Base-by-base conservation (phyloP, 2,888 invertebrate species). In the Drosophila quinaria region DNA sequence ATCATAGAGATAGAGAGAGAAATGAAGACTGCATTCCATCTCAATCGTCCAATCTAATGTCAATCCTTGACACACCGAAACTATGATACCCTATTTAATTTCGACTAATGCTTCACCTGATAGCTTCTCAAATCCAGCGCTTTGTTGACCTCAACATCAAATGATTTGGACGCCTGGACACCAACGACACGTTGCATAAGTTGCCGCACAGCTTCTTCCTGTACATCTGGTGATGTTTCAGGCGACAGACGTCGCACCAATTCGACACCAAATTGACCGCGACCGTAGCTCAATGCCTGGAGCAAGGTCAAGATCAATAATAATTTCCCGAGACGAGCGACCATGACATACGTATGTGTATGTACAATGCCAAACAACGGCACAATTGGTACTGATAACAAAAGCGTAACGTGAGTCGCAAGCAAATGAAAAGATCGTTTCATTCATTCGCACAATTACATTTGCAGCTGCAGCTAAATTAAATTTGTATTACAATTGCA, bases 151-250 rank as follows among this genome's bases (percentile, higher is more conserved):
- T 75, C 68, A 17, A 90, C 80, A 13, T 65, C 67, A 31, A 91
- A 91, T 8, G 65, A 33, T 17, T 76, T 51, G 10, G 84, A 47
- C 0, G 78, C 56, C 1, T 29, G 41, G 4, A 22, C 31, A 5
- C 90, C 89, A 8, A 91, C 37, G 17, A 89, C 70, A 9, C 91
- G 77, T 29, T 62, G 56, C 9, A 91, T 86, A 0, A 91, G 74
- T 37, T 66, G 73, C 3, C 56, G 50, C 0, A 78, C 91, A 0
- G 91, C 86, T 6, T 46, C 19, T 46, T 79, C 75, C 74, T 91
- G 91, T 0, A 76, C 70, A 22, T 78, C 71, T 0, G 73, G 58
- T 0, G 81, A 49, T 1, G 70, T 70, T 42, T 55, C 39, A 1
- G 89, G 89, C 1, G 75, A 50, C n/a, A 87, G 0, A 6, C 69